Evolutionary conservation across 2,113 vertebrate genomes (phyloP).

Genomic region (Chaenogobius annularis): DNA sequence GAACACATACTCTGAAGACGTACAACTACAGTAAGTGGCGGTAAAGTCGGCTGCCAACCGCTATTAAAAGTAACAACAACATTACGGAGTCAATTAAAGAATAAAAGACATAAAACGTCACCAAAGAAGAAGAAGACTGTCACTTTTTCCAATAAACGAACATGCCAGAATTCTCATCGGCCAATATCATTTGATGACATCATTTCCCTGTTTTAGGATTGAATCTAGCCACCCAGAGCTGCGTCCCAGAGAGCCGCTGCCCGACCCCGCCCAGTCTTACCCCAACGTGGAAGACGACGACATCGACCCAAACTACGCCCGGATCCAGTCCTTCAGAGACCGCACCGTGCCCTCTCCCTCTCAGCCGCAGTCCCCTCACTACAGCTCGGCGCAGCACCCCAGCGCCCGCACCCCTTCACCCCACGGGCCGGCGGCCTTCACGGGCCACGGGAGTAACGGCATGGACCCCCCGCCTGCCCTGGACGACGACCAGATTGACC

Average conservation of each 20-base stretch:
- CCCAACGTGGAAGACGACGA: conserved; percentile 93
- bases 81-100: too few relatives aligned
- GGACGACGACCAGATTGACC: conserved; percentile 85
- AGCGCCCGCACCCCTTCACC: conserved; percentile 78
- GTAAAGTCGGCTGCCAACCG: too few relatives aligned
- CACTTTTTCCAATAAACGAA: too few relatives aligned
- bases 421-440: conserved; percentile 46
- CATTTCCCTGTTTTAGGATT: conserved; percentile 75
- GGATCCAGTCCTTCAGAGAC: conserved; percentile 88
- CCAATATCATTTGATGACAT: too few relatives aligned
- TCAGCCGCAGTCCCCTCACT: conserved; percentile 45
- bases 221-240: conserved; percentile 89
- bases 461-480: conserved; percentile 62
- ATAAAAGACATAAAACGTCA: too few relatives aligned
- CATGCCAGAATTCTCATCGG: too few relatives aligned
- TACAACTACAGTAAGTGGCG: too few relatives aligned
- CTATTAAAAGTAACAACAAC: too few relatives aligned
- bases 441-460: conserved; percentile 46
- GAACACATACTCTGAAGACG: too few relatives aligned
- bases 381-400: conserved; percentile 47
- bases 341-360: conserved; percentile 68
- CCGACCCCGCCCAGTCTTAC: conserved; percentile 44
- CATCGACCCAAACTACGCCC: conserved; percentile 92
- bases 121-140: too few relatives aligned
- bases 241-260: conserved; percentile 55